Percentiles rank a stretch among this genome's conserved stretches.
Conservation (phyloP, 2,797 vertebrate species). For the Lepilemur ruficaudatus region DNA sequence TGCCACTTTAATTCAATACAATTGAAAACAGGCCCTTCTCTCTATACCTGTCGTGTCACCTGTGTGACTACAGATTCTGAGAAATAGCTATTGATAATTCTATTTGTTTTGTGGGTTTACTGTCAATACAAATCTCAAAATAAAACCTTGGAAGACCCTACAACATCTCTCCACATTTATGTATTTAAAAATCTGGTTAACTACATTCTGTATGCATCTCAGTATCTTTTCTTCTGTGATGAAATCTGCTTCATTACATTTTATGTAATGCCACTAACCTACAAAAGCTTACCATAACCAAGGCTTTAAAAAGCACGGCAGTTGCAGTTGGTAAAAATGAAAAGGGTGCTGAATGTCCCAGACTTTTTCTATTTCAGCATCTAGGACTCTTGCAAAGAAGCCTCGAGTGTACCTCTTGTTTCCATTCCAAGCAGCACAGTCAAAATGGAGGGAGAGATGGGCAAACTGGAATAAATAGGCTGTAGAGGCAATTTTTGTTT, state of each 20-base stretch:
- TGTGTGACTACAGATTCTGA: background rate
- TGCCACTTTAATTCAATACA: background rate
- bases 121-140: conserved; percentile 18
- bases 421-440: conserved; percentile 76
- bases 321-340: conserved; percentile 79
- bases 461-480: conserved; percentile 69
- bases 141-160: background rate
- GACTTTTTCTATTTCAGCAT: conserved; percentile 64
- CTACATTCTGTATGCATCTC: conserved; percentile 13
- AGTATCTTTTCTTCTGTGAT: background rate
- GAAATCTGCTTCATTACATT: conserved; percentile 46
- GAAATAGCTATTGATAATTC: conserved; percentile 10
- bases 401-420: conserved; percentile 70
- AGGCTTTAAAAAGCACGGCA: conserved; percentile 60
- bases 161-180: background rate
- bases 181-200: conserved; percentile 50
- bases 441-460: conserved; percentile 45
- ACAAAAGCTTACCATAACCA: conserved; percentile 72
- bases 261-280: conserved; percentile 61
- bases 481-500: conserved; percentile 75
- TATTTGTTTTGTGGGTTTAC: background rate
- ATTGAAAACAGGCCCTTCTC: background rate
- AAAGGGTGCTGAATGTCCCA: conserved; percentile 70
- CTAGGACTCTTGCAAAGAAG: conserved; percentile 50
- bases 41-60: background rate